Conservation (phyloP, 1,140 invertebrate species). For the Aphelinus atriplicis region DNA sequence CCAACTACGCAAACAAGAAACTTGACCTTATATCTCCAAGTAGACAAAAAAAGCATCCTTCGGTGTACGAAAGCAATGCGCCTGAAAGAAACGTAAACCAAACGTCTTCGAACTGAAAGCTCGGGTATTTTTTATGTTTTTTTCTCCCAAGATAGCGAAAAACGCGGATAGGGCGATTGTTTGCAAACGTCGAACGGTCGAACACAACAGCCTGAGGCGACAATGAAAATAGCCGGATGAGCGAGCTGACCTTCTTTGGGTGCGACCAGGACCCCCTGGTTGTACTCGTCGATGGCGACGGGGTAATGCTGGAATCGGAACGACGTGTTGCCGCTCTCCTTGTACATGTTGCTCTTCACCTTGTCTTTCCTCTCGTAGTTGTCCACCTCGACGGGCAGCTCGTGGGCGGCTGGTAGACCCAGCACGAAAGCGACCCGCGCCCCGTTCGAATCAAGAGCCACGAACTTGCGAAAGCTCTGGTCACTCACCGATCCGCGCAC, state of each 20-base stretch:
- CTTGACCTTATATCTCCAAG: too few relatives aligned
- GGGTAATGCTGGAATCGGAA: slow-evolving; percentile 81
- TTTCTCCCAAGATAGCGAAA: too few relatives aligned
- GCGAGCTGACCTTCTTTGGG: slow-evolving; percentile 68
- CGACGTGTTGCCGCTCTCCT: slow-evolving; percentile 80
- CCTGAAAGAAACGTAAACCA: too few relatives aligned
- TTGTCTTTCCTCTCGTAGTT: slow-evolving; percentile 68
- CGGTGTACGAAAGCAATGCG: too few relatives aligned
- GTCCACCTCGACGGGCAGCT: slow-evolving; percentile 51
- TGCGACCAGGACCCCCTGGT: slow-evolving; percentile 73
- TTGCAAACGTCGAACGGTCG: too few relatives aligned
- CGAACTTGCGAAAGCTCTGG: slow-evolving; percentile 53
- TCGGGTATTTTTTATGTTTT: too few relatives aligned
- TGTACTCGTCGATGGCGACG: slow-evolving; percentile 81
- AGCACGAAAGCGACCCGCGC: slow-evolving; percentile 57
- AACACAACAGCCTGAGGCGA: too few relatives aligned
- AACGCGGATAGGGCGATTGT: too few relatives aligned
- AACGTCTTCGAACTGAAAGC: too few relatives aligned
- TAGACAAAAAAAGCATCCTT: too few relatives aligned
- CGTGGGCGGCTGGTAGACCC: slow-evolving; percentile 52
- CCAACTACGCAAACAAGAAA: too few relatives aligned
- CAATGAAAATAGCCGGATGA: too few relatives aligned
- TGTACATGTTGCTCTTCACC: slow-evolving; percentile 71
- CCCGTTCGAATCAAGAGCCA: slow-evolving; percentile 42
- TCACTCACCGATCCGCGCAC: slow-evolving; percentile 47